These are phyloP conservation scores for Harmothoe impar DNA, from an alignment of 2,888 invertebrate genomes.

Conservation along the genomic window DNA sequence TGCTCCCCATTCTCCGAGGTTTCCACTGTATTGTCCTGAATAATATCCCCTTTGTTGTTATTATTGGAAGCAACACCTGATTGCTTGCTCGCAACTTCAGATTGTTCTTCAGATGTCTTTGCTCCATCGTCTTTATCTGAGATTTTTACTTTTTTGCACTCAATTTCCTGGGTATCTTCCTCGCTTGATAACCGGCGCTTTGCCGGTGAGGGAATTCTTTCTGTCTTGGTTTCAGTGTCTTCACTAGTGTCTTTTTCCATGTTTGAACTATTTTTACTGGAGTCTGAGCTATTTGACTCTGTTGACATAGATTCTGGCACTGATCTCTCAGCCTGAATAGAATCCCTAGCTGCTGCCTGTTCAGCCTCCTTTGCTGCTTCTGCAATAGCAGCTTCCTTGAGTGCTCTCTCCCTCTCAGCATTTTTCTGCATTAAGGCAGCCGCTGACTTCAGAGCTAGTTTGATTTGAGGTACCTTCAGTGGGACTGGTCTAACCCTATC, in stretches of 20 bases:
- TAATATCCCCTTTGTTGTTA: constrained; percentile 30
- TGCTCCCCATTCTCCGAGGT: neutral
- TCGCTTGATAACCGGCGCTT: neutral
- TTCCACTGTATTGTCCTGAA: neutral
- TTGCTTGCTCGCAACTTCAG: neutral
- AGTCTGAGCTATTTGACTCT: neutral
- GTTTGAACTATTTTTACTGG: neutral
- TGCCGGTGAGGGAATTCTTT: neutral
- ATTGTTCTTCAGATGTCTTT: neutral
- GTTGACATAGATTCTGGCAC: neutral
- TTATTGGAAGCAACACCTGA: neutral
- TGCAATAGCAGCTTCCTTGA: neutral
- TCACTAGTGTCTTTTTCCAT: neutral
- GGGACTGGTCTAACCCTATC: neutral
- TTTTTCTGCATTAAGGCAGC: constrained; percentile 42
- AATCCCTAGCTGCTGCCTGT: neutral
- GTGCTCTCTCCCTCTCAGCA: neutral
- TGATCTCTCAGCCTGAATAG: neutral
- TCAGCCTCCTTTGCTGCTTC: neutral
- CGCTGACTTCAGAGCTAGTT: constrained; percentile 47
- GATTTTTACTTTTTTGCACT: neutral
- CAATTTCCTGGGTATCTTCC: neutral
- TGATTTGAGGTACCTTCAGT: constrained; percentile 49
- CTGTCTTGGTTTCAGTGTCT: neutral
- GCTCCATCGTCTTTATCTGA: neutral